Evolutionary conservation across 2,888 invertebrate species (phyloP).

Genomic region (Chrysotoxum bicinctum): DNA sequence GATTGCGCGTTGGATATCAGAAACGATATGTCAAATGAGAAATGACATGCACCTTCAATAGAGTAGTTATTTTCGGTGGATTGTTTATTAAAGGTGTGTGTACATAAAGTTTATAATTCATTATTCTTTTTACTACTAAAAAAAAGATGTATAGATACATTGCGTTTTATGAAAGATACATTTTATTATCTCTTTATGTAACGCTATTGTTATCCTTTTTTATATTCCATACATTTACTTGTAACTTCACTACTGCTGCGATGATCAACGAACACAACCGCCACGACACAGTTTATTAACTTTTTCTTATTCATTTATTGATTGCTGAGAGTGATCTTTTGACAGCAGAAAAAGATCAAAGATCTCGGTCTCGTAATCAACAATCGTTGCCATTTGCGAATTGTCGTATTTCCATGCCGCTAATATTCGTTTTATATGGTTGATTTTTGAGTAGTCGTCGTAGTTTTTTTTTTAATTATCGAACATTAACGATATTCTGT

Average conservation of each 20-base stretch:
- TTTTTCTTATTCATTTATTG: constrained; percentile 59
- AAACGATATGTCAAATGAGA: constrained; percentile 74
- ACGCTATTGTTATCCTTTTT: constrained; percentile 10
- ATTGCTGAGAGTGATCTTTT: constrained; percentile 75
- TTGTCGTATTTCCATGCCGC: constrained; percentile 18
- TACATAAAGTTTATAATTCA: constrained; percentile 44
- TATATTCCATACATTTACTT: constrained; percentile 6
- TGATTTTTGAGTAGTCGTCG: neutral
- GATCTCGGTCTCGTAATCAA: constrained; percentile 77
- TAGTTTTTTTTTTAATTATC: constrained; percentile 7
- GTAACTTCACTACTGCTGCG: neutral
- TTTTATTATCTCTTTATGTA: neutral
- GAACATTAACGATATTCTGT: constrained; percentile 29
- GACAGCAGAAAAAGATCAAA: constrained; percentile 78
- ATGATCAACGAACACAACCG: neutral
- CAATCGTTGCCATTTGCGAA: constrained; percentile 65
- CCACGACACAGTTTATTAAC: constrained; percentile 48
- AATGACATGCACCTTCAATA: constrained; percentile 75
- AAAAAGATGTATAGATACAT: constrained; percentile 26
- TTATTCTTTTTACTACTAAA: constrained; percentile 24
- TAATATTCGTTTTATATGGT: constrained; percentile 30
- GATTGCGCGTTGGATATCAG: constrained; percentile 33
- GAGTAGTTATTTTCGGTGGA: constrained; percentile 64
- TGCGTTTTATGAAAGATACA: constrained; percentile 19
- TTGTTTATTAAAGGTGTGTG: constrained; percentile 75